Evolutionary conservation across 1,140 invertebrate species (phyloP), one percentile per base, ranked within the genome.

Genomic region (Venustaconcha ellipsiformis): DNA sequence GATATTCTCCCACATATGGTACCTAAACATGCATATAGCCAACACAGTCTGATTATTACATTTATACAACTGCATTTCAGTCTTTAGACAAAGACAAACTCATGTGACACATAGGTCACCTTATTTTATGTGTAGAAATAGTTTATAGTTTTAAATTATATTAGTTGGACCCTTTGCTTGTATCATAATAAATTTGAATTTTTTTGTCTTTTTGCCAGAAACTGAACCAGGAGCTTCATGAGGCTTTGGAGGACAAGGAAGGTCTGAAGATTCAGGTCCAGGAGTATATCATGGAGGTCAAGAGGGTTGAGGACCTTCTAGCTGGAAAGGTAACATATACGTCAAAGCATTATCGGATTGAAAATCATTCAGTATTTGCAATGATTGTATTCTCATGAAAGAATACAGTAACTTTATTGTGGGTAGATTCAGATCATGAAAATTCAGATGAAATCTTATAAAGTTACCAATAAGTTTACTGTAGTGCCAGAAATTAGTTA

Each of bases 211-310:
- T 57, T 15, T 71, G 73, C 55, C 79, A 89, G 88, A 88, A 86
- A 77, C 70, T 90, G 48, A 89, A 89, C 73, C 77, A 82, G 55
- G 90, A 91, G 67, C 74, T 90, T 13, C 83, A 90, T 74, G 88
- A 90, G 55, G 80, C 86, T 3, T 64, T 89, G 20, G 85, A 87
- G 23, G 89, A 90, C 58, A 86, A 82, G 65, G 88, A 89, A 74
- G 56, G 76, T 8, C 73, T 90, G 37, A 89, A 87, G 71, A 78
- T 80, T 14, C 89, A 90, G 72, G 86, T 88, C 0, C 89, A 90
- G 78, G 87, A 90, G 64, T 90, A 91, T 77, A 85, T 90, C 23
- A 78, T 84, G 55, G 90, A 91, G 78, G 87, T 91, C 8, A 84
- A 87, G 64, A 80, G 87, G 18, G 83, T 86, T 48, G 89, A 90